Base-by-base conservation (phyloP, 1,140 invertebrate species). In the Euura lappo region DNA sequence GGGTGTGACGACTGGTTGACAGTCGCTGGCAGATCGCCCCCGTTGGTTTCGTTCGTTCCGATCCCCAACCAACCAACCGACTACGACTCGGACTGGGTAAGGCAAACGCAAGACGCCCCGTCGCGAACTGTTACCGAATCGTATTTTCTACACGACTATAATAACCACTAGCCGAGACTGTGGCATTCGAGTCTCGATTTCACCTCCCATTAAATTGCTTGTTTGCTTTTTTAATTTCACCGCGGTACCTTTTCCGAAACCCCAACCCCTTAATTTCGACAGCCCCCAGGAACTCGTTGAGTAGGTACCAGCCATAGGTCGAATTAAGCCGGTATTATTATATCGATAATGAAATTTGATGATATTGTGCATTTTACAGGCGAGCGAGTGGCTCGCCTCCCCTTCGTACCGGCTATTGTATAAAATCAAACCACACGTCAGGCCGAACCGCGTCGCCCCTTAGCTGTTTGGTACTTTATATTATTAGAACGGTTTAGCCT, bases 281-380 rank as follows among this genome's bases (percentile, higher is more conserved):
- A 28, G 28, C 28, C 28, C 28, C 28, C 28, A 1, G 28, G 28
- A 28, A 28, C 28, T 28, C 28, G 28, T 28, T 28, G 28, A 28
- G 28, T 28, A 28, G 13, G 51, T 60, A 60, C 3, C 51, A 45
- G 44, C 69, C n/a, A 45, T 45, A 70, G 69, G 47, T 70, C 79
- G 81, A 86, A 87, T 87, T 84, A 87, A 87, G 79, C 78, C 78
- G 74, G 80, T 80, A 85, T 87, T 87, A 87, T 87, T 84, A 83
- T 79, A 77, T 82, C 84, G 84, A 87, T 87, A 87, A 87, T 86
- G 86, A 87, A 87, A 87, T 88, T 87, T 86, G 83, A 87, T 83
- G 86, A 87, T 84, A 86, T 86, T 86, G 85, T 87, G 81, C 85
- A 86, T 84, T 87, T 87, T 78, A 80, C 83, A 80, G 84, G 76